Evolutionary conservation across 2,113 vertebrate genomes (phyloP).

Genomic region (Artemisiospiza belli): DNA sequence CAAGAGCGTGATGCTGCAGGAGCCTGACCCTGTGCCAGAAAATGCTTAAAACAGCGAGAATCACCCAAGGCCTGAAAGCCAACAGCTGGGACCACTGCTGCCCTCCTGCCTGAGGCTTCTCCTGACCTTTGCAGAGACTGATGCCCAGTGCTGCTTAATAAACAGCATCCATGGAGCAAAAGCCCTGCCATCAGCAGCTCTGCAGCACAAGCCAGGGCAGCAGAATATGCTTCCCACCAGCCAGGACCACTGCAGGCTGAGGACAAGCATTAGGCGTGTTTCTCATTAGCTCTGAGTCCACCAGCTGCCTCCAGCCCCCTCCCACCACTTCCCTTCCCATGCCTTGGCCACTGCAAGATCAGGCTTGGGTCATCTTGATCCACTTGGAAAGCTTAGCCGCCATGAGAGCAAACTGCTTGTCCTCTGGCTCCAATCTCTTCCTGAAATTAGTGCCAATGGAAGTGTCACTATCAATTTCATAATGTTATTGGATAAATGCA

Average conservation of each 20-base stretch:
- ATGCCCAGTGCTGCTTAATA: neutral
- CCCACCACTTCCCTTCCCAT: neutral
- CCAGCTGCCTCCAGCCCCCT: neutral
- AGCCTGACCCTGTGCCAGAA: neutral
- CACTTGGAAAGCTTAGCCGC: constrained; percentile 69
- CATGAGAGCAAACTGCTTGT: constrained; percentile 69
- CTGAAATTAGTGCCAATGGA: constrained; percentile 77
- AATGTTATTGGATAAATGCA: constrained; percentile 76
- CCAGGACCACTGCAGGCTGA: neutral
- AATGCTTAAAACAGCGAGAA: neutral
- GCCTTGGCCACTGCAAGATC: constrained; percentile 23
- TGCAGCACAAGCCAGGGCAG: neutral
- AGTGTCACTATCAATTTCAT: constrained; percentile 82
- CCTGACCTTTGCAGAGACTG: neutral
- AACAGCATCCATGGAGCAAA: neutral
- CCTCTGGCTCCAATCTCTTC: constrained; percentile 75
- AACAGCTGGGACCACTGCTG: neutral
- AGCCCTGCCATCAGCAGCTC: neutral
- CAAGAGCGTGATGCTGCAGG: fast-evolving
- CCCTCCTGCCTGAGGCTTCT: neutral
- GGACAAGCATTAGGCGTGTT: neutral
- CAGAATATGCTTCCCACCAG: neutral
- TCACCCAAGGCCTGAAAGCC: neutral
- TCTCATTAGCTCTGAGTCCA: neutral
- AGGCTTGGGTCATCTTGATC: constrained; percentile 62